Percentiles rank a stretch among this genome's conserved stretches.
Conservation (phyloP, 2,113 vertebrate genomes). For the Platanista minor region DNA sequence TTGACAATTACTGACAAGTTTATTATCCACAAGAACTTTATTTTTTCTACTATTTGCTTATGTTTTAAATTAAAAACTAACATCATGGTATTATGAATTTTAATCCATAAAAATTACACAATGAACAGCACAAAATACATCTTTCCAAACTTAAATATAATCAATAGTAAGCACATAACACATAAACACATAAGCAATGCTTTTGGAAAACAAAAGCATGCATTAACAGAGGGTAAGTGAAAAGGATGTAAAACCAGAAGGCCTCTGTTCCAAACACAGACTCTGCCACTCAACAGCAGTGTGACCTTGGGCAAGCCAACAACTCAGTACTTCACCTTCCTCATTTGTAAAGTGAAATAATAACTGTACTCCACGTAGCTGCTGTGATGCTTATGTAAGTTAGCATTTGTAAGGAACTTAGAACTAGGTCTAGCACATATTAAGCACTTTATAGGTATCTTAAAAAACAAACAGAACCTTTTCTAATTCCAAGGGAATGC, state of each 20-base stretch:
- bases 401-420: background rate
- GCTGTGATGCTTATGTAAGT: background rate
- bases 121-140: background rate
- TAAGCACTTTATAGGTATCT: background rate
- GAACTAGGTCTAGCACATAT: background rate
- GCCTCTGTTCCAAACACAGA: background rate
- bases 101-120: background rate
- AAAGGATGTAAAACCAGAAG: background rate
- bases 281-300: background rate
- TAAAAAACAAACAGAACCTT: background rate
- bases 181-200: background rate
- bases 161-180: background rate
- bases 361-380: background rate
- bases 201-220: background rate
- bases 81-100: background rate
- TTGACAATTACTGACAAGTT: background rate
- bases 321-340: background rate
- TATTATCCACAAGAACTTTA: background rate
- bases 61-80: slow-evolving; percentile 17
- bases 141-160: slow-evolving; percentile 18
- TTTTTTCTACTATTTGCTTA: background rate
- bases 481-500: background rate
- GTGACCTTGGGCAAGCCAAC: background rate
- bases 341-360: background rate
- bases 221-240: background rate